phyloP scores from a whole-genome alignment of 2,888 invertebrate genomes.

The Sphinx pinastri region DNA sequence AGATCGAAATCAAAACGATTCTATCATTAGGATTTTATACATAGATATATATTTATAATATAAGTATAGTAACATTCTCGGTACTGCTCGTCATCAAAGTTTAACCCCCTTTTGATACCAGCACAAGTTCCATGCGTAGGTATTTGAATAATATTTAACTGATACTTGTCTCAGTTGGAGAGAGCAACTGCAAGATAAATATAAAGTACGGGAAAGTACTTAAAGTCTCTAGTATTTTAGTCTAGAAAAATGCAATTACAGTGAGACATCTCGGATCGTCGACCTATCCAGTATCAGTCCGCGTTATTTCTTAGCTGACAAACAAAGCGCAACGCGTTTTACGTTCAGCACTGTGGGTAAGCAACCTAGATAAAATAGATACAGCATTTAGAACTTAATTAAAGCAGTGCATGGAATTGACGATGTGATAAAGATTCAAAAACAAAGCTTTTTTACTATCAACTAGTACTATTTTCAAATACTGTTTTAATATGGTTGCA shows the following conservation, averaged over 20 bases:
- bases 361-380: conserved; percentile 6
- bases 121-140: background rate
- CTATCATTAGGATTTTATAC: too few relatives aligned
- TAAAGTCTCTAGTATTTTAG: background rate
- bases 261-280: conserved; percentile 21
- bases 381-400: background rate
- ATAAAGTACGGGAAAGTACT: conserved; percentile 30
- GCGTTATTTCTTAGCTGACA: conserved; percentile 12
- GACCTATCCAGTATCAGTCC: conserved; percentile 18
- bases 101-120: background rate
- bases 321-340: conserved; percentile 9
- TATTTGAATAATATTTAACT: background rate
- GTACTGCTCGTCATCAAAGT: too few relatives aligned
- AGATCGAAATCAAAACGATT: too few relatives aligned
- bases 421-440: background rate
- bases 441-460: too few relatives aligned
- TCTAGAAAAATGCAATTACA: conserved; percentile 15
- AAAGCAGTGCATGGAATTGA: background rate
- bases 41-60: too few relatives aligned
- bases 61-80: too few relatives aligned
- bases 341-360: background rate
- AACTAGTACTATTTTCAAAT: too few relatives aligned
- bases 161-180: background rate
- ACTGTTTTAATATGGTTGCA: too few relatives aligned
- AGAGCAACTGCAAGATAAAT: background rate